A percentile compares a stretch with the other conserved stretches of the same genome.
phyloP scores from a whole-genome alignment of 92 coral and sea anemone genomes.

The Zoanthus sociatus region DNA sequence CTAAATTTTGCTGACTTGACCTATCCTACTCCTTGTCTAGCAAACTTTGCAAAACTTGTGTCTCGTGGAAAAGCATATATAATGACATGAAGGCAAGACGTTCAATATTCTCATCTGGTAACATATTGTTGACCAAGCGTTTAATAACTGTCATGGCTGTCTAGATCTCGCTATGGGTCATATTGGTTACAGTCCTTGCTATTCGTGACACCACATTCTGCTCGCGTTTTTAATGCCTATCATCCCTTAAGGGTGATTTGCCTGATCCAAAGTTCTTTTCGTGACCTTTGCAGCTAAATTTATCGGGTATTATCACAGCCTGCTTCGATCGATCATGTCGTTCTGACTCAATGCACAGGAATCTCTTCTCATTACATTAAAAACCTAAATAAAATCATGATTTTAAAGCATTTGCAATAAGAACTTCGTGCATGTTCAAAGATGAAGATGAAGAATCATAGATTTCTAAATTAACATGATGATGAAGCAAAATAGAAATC shows the following conservation, averaged over 20 bases:
- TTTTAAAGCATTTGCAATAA: not conserved
- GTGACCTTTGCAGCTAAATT: conserved; percentile 38
- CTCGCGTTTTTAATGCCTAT: conserved; percentile 63
- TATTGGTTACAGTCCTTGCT: conserved; percentile 23
- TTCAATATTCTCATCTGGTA: not conserved
- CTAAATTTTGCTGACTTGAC: conserved; percentile 4
- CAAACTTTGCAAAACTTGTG: conserved; percentile 6
- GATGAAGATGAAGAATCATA: not conserved
- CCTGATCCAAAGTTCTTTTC: conserved; percentile 41
- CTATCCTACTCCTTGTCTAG: not conserved
- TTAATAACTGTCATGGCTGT: conserved; percentile 49
- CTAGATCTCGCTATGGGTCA: conserved; percentile 72
- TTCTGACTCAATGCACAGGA: not conserved
- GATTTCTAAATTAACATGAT: not conserved
- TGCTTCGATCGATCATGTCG: too few species aligned
- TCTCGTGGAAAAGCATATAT: not conserved
- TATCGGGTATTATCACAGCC: not conserved
- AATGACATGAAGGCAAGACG: not conserved
- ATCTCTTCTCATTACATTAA: too few species aligned
- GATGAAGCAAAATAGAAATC: not conserved
- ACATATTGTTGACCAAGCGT: not conserved
- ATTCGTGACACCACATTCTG: conserved; percentile 71
- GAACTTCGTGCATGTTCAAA: not conserved
- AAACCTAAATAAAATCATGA: too few species aligned
- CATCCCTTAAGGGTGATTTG: conserved; percentile 49